These are phyloP conservation scores for Glyphotaelius pellucidus DNA, from an alignment of 2,888 invertebrate species.

Conservation along the genomic window DNA sequence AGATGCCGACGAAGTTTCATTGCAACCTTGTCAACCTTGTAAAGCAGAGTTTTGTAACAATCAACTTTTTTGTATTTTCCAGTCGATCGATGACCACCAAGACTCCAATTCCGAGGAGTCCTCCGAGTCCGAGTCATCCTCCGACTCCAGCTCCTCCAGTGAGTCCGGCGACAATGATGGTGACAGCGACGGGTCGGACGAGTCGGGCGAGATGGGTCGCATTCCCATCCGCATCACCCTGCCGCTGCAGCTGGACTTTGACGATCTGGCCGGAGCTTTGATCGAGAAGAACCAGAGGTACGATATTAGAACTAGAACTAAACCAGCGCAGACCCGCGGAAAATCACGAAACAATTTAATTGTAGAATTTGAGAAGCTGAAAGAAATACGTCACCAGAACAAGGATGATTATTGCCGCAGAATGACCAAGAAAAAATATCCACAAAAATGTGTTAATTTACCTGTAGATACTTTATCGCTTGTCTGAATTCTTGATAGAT, in stretches of 20 bases:
- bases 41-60: background rate
- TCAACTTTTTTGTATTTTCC: constrained; percentile 17
- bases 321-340: too few relatives aligned
- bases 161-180: background rate
- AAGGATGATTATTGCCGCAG: too few relatives aligned
- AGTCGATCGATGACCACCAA: constrained; percentile 49
- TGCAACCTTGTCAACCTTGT: too few relatives aligned
- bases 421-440: too few relatives aligned
- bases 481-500: too few relatives aligned
- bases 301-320: constrained; percentile 64
- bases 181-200: constrained; percentile 72
- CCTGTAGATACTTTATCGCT: too few relatives aligned
- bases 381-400: too few relatives aligned
- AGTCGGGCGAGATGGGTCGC: constrained; percentile 78
- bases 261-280: constrained; percentile 87
- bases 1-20: too few relatives aligned
- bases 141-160: constrained; percentile 19
- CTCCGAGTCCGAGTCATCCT: background rate
- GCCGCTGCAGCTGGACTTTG: constrained; percentile 89
- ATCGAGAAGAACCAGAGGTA: constrained; percentile 84
- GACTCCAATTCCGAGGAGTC: constrained; percentile 4
- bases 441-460: too few relatives aligned
- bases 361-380: too few relatives aligned
- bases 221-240: constrained; percentile 82
- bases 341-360: too few relatives aligned